Percentiles rank a stretch among this genome's conserved stretches.
Conservation (phyloP, 2,113 vertebrate genomes). For the Megaceryle maxima region DNA sequence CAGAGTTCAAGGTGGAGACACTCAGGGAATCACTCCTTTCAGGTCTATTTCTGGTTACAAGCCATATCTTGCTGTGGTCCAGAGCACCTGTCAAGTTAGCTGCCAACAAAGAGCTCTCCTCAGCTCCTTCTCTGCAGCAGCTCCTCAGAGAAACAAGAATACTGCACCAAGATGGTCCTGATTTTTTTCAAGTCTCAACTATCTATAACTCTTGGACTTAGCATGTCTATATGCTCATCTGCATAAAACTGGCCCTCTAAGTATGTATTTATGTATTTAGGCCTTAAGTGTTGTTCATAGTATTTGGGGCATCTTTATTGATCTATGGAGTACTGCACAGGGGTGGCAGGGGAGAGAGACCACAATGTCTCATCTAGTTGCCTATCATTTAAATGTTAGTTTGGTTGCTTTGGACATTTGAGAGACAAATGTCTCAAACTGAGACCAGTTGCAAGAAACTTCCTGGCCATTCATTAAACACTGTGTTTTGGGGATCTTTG, state of each 20-base stretch:
- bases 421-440: background rate
- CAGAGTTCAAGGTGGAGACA: background rate
- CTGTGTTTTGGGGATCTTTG: background rate
- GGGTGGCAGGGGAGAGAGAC: background rate
- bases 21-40: background rate
- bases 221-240: background rate
- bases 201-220: background rate
- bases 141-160: background rate
- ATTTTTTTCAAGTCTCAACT: background rate
- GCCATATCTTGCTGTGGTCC: background rate
- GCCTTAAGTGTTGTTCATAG: background rate
- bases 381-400: background rate
- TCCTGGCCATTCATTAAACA: background rate
- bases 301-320: background rate
- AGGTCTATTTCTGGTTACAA: background rate
- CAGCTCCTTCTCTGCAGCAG: background rate
- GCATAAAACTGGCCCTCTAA: background rate
- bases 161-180: background rate
- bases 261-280: background rate
- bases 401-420: background rate
- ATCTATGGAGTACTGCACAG: background rate
- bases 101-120: background rate
- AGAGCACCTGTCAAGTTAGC: background rate
- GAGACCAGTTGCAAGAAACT: background rate
- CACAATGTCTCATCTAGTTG: background rate